Percentiles rank a stretch among this genome's conserved stretches.
Evolutionary conservation across 2,888 invertebrate genomes (phyloP).

Genomic region (Scrobipalpa costella): DNA sequence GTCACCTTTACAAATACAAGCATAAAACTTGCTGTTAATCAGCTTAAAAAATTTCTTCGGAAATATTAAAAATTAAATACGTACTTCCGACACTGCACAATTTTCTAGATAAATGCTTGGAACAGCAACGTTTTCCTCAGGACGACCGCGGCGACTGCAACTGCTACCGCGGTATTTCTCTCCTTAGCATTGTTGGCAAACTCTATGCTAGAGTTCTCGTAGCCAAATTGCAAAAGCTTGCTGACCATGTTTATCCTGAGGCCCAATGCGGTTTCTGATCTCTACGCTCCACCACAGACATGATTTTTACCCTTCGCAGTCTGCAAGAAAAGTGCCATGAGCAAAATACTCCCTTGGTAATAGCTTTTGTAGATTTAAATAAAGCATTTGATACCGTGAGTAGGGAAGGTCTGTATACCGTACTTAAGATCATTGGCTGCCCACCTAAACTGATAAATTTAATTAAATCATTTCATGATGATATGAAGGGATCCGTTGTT

Average conservation of each 20-base stretch:
- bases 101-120: constrained; percentile 15
- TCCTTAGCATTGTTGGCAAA: constrained; percentile 27
- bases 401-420: no score
- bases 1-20: no score
- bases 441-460: no score
- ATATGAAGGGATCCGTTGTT: no score
- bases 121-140: neutral
- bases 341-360: no score
- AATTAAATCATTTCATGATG: no score
- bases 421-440: no score
- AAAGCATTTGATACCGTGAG: no score
- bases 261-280: constrained; percentile 31
- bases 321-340: constrained; percentile 22
- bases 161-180: constrained; percentile 27
- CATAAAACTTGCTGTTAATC: neutral
- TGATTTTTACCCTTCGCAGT: constrained; percentile 20
- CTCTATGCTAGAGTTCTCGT: no score
- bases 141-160: no score
- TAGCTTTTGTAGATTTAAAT: constrained; percentile 21
- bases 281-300: constrained; percentile 26
- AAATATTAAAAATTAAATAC: constrained; percentile 19
- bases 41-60: constrained; percentile 15
- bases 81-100: neutral
- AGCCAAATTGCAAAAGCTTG: constrained; percentile 22
- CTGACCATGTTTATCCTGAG: no score